Conservation (phyloP, 2,113 vertebrate species). For the Thryonomys swinderianus region DNA sequence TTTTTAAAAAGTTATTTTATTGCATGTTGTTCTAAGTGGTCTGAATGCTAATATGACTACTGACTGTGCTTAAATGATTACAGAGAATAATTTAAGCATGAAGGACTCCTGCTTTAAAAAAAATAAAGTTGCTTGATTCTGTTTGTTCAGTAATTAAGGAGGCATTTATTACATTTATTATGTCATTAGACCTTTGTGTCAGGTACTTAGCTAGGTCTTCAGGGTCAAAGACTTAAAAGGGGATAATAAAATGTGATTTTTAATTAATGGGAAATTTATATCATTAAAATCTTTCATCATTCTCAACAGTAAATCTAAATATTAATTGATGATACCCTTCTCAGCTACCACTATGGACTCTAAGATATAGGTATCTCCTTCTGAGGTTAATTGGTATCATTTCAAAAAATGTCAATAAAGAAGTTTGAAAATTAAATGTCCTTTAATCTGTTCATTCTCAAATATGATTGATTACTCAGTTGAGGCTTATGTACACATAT, state of each 20-base stretch:
- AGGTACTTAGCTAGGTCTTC: neutral
- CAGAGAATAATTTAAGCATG: neutral
- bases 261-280: neutral
- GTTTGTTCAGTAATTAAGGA: neutral
- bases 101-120: neutral
- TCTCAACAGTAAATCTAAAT: slow-evolving; percentile 16
- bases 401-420: neutral
- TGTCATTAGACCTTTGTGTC: slow-evolving; percentile 12
- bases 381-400: neutral
- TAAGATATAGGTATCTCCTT: neutral
- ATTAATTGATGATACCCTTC: neutral
- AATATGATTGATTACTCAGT: neutral
- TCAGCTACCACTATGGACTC: neutral
- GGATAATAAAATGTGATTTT: neutral
- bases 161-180: neutral
- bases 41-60: neutral
- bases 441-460: neutral
- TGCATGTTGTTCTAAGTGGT: slow-evolving; percentile 12
- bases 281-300: neutral
- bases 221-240: neutral
- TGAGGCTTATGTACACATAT: neutral
- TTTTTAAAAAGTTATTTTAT: neutral
- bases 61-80: neutral
- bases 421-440: neutral
- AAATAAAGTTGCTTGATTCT: neutral